Evolutionary conservation across 2,113 vertebrate genomes (phyloP).

Genomic region (Gobius niger): DNA sequence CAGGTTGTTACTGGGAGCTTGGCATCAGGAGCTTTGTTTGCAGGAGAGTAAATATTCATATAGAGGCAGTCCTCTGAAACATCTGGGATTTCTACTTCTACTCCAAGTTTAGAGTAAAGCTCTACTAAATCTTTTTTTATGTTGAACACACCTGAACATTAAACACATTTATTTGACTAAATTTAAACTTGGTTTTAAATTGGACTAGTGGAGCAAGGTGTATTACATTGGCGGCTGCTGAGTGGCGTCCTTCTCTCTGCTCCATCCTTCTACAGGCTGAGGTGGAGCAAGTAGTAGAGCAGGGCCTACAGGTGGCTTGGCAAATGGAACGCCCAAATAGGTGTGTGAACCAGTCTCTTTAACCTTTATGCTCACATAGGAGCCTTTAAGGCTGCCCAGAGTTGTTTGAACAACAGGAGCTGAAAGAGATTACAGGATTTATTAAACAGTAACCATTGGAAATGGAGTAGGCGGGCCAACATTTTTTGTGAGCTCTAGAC

Average conservation of each 20-base stretch:
- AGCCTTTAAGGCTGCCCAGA: slow-evolving; percentile 55
- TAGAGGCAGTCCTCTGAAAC: slow-evolving; percentile 80
- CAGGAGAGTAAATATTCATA: slow-evolving; percentile 75
- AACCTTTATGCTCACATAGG: slow-evolving; percentile 68
- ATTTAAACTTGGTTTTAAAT: neutral
- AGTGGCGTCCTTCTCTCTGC: slow-evolving; percentile 78
- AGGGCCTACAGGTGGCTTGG: slow-evolving; percentile 82
- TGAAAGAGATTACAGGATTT: slow-evolving; percentile 23
- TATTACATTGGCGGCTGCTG: slow-evolving; percentile 77
- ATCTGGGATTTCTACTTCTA: slow-evolving; percentile 19
- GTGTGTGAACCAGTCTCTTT: slow-evolving; percentile 68
- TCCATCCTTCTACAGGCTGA: slow-evolving; percentile 78
- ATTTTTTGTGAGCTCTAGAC: too few species aligned
- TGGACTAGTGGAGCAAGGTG: neutral
- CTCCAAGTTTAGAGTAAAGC: neutral
- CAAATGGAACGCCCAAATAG: slow-evolving; percentile 86
- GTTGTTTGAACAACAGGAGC: slow-evolving; percentile 72
- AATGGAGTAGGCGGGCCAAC: too few species aligned
- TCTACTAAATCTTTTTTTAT: accelerated
- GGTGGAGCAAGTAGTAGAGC: slow-evolving; percentile 80
- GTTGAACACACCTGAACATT: slow-evolving; percentile 70
- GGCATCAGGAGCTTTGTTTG: slow-evolving; percentile 47
- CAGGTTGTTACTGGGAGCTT: slow-evolving; percentile 72
- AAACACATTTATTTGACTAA: too few species aligned
- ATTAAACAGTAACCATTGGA: too few species aligned